Conservation (phyloP, 2,113 vertebrate species). For the Terrapene triunguis region DNA sequence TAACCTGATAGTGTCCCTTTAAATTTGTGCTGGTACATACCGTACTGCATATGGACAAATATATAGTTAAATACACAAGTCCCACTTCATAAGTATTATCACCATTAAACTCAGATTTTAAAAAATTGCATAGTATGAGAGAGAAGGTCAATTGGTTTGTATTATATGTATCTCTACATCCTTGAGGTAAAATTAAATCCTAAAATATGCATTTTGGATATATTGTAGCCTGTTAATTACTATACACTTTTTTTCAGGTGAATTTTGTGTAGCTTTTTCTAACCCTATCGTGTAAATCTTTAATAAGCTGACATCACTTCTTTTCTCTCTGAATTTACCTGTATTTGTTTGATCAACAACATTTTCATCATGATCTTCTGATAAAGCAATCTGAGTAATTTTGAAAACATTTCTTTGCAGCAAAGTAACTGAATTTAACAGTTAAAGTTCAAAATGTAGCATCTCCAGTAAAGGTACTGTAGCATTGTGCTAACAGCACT, state of each 20-base stretch:
- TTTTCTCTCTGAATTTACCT: not conserved
- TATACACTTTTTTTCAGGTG: not conserved
- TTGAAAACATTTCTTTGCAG: not conserved
- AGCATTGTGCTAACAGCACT: not conserved
- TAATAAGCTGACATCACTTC: not conserved
- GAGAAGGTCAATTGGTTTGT: rapidly evolving
- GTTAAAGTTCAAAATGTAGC: not conserved
- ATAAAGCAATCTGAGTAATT: not conserved
- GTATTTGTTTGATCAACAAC: not conserved
- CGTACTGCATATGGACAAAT: rapidly evolving
- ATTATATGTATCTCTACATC: not conserved
- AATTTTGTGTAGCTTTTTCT: not conserved
- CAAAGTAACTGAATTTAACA: not conserved
- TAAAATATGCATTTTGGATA: not conserved
- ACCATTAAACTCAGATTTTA: not conserved
- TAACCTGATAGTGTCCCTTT: rapidly evolving
- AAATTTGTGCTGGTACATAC: not conserved
- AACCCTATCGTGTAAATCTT: not conserved
- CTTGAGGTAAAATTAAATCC: not conserved
- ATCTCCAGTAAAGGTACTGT: not conserved
- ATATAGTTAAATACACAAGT: rapidly evolving
- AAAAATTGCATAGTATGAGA: rapidly evolving
- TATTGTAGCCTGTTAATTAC: not conserved
- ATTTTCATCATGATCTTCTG: not conserved
- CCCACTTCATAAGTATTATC: not conserved